These are phyloP conservation scores for Synanthedon andrenaeformis DNA, from an alignment of 2,888 invertebrate species.

Conservation along the genomic window DNA sequence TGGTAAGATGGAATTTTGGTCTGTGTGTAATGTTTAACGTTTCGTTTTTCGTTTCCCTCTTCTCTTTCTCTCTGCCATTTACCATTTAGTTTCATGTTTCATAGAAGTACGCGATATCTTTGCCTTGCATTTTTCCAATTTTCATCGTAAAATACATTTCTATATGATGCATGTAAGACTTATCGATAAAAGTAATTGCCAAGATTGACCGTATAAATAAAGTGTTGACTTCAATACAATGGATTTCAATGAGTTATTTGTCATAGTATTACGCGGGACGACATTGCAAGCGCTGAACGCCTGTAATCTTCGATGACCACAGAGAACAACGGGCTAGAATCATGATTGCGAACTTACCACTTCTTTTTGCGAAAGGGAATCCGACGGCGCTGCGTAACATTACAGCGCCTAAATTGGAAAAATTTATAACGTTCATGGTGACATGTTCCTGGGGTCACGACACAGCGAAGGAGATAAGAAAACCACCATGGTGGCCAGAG, in stretches of 20 bases:
- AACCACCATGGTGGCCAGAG: constrained; percentile 80
- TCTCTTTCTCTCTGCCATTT: constrained; percentile 26
- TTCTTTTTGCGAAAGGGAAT: constrained; percentile 78
- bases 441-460: constrained; percentile 79
- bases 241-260: constrained; percentile 38
- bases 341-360: constrained; percentile 80
- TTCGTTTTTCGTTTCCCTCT: constrained; percentile 32
- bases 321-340: constrained; percentile 41
- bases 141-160: constrained; percentile 17
- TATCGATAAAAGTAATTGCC: constrained; percentile 8
- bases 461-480: constrained; percentile 64
- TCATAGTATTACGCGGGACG: constrained; percentile 36
- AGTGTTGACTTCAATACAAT: constrained; percentile 17
- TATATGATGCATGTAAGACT: too few relatives aligned
- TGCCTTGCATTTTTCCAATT: constrained; percentile 27
- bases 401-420: constrained; percentile 73
- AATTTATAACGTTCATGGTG: constrained; percentile 80
- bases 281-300: constrained; percentile 53
- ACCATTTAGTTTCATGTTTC: background rate
- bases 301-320: constrained; percentile 55
- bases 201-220: constrained; percentile 11
- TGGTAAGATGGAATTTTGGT: too few relatives aligned
- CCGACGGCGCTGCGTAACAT: constrained; percentile 76
- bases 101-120: constrained; percentile 20
- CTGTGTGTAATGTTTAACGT: too few relatives aligned